A percentile compares a stretch with the other conserved stretches of the same genome.
Evolutionary conservation across 2,888 invertebrate genomes (phyloP).

Genomic region (Sericinus montela): DNA sequence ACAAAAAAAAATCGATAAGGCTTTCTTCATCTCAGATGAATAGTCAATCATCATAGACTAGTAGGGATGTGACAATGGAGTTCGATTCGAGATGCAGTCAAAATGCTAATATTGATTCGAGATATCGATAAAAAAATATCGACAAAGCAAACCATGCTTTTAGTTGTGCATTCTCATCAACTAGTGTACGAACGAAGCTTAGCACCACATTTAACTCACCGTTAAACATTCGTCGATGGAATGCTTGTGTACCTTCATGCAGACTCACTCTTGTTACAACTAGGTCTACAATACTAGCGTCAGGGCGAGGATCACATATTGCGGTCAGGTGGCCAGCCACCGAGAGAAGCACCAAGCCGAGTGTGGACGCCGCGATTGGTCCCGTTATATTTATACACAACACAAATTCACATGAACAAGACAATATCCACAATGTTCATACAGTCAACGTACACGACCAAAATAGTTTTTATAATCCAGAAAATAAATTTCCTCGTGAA

Average conservation of each 20-base stretch:
- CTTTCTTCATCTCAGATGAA: no score
- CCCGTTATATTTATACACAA: constrained; percentile 64
- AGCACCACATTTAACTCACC: constrained; percentile 66
- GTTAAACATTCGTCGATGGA: constrained; percentile 68
- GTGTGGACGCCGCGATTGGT: constrained; percentile 69
- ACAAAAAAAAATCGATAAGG: no score
- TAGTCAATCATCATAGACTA: no score
- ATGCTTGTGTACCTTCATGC: constrained; percentile 74
- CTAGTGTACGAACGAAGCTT: constrained; percentile 40
- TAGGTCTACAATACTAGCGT: constrained; percentile 68
- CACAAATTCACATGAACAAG: constrained; percentile 79
- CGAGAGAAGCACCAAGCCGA: constrained; percentile 66
- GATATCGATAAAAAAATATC: constrained; percentile 32
- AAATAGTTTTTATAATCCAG: constrained; percentile 67
- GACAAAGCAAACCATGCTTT: constrained; percentile 25
- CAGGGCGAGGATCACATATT: constrained; percentile 61
- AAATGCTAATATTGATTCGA: constrained; percentile 41
- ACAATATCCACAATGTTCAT: constrained; percentile 62
- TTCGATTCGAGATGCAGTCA: constrained; percentile 19
- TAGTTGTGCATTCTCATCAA: constrained; percentile 25
- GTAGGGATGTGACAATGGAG: no score
- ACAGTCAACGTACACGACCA: constrained; percentile 73
- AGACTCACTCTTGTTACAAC: constrained; percentile 51
- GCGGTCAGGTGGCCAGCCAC: constrained; percentile 58
- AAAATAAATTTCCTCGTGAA: constrained; percentile 41